phyloP scores from a whole-genome alignment of 2,797 vertebrate species.

The Cuculus canorus region DNA sequence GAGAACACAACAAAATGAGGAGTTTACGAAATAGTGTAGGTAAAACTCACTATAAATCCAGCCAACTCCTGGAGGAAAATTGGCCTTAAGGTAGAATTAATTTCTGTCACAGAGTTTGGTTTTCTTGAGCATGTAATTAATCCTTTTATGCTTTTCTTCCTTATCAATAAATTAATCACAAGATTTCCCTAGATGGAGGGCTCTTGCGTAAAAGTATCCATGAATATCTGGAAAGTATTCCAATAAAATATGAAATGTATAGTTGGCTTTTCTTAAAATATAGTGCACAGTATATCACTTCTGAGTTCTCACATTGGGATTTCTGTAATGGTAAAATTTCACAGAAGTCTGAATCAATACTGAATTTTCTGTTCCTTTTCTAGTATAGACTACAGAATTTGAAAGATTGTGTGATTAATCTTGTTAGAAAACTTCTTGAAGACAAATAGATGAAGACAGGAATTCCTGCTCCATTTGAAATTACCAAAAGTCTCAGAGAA shows the following conservation, averaged over 20 bases:
- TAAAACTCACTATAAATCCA: background rate
- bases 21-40: background rate
- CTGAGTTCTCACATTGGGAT: background rate
- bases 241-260: background rate
- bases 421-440: background rate
- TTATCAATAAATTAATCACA: background rate
- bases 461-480: background rate
- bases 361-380: background rate
- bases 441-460: background rate
- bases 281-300: background rate
- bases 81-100: background rate
- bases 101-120: background rate
- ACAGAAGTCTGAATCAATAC: background rate
- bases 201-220: background rate
- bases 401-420: background rate
- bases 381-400: background rate
- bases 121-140: background rate
- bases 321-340: background rate
- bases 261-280: background rate
- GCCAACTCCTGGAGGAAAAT: background rate
- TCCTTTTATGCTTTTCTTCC: background rate
- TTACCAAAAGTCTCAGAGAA: background rate
- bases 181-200: background rate
- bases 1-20: background rate
- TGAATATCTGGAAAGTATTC: background rate